Base-by-base conservation (phyloP, 2,113 vertebrate species). In the Hirundichthys speculiger region DNA sequence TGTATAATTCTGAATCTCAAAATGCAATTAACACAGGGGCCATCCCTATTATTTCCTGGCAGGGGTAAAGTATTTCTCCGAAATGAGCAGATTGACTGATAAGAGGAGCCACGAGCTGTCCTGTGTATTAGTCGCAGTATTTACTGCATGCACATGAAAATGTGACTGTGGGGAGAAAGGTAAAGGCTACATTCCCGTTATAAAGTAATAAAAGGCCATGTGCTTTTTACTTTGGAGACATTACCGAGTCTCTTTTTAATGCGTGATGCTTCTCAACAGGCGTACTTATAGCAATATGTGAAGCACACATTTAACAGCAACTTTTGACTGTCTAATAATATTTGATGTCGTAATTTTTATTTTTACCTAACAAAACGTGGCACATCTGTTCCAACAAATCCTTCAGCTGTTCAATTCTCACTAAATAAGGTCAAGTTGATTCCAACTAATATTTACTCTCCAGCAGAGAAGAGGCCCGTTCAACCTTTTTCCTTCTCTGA, bases 11-110 rank as follows among this genome's bases (percentile, higher is more conserved):
- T 40, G 25, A 75, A 69, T 82, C 67, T 80, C 38, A 27, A 77
- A 83, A 89, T 82, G 84, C 69, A 89, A 90, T 90, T 90, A 91
- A 88, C 84, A 85, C 81, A 67, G 81, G 55, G 84, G 84, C 80
- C 79, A 86, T 69, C 34, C 41, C 43, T 57, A 77, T 80, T 85
- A 86, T 88, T 86, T 69, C 57, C 46, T 69, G 56, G 53, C 78
- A 45, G 76, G 61, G 4, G 13, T 75, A 53, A 78, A 88, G 69
- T 16, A 75, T 80, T 82, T 74, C 57, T 50, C 39, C 22, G 24
- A 81, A 87, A 88, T 86, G 63, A 89, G 73, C 72, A 77, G 80
- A 88, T 82, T 34, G 69, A 61, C 45, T 34, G 84, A 85, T 91
- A 89, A 8, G 62, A 64, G 39, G 38, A 61, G 40, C 45, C 22